Conservation (phyloP, 2,888 invertebrate genomes). For the Cephus runcator region DNA sequence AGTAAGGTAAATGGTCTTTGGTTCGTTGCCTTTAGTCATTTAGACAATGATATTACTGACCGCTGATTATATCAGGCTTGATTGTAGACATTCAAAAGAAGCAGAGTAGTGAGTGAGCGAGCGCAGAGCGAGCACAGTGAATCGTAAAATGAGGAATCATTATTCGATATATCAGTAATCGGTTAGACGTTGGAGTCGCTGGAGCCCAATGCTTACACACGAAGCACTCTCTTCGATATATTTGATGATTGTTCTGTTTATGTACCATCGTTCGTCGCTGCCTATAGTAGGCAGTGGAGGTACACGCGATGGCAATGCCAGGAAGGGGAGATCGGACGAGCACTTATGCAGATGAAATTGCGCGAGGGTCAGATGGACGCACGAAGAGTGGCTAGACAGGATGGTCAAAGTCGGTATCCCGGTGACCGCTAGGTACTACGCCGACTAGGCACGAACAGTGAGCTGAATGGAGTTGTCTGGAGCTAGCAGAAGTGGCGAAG, state of each 20-base stretch:
- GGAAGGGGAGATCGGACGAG: constrained; percentile 46
- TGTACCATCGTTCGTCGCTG: constrained; percentile 43
- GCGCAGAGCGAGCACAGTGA: neutral
- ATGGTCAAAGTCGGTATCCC: constrained; percentile 39
- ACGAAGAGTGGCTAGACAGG: constrained; percentile 56
- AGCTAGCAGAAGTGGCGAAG: constrained; percentile 51
- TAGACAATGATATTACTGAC: neutral
- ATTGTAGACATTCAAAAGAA: neutral
- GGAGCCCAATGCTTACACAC: constrained; percentile 5
- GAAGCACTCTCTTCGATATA: neutral
- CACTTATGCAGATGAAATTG: constrained; percentile 57
- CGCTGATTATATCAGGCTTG: neutral
- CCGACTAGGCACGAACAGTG: constrained; percentile 45
- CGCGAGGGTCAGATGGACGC: constrained; percentile 57
- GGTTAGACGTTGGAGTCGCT: neutral
- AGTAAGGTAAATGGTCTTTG: neutral
- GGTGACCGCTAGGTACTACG: constrained; percentile 43
- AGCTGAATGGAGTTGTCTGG: constrained; percentile 52
- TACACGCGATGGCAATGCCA: constrained; percentile 49
- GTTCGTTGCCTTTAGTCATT: neutral
- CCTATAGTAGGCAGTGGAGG: constrained; percentile 48
- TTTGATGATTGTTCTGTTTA: constrained; percentile 29
- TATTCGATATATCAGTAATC: neutral
- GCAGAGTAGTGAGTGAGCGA: neutral
- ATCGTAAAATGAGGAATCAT: neutral